Evolutionary conservation across 1,140 invertebrate genomes (phyloP), one percentile per base, ranked within the genome.

Genomic region (Leptoteleia sp.): DNA sequence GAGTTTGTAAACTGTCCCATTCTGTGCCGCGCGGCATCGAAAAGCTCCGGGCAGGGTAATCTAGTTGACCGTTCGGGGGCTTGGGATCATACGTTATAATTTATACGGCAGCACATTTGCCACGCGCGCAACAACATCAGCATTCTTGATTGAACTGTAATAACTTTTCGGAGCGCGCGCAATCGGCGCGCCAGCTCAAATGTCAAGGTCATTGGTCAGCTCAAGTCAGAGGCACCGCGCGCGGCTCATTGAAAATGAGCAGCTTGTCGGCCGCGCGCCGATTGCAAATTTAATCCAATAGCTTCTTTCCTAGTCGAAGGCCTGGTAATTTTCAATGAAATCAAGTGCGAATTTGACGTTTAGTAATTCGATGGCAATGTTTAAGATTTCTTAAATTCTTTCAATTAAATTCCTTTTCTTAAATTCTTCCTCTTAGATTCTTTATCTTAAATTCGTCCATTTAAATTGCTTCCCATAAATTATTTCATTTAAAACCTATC

Each of bases 81-180:
- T 64, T 25, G 57, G 70, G 43, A 25, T 50, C 33, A n/a, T n/a
- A n/a, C 13, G 50, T 19, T 62, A 42, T 29, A 62, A 68, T 76
- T 76, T 61, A n/a, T n/a, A n/a, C n/a, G n/a, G n/a, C n/a, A n/a
- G n/a, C n/a, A 54, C 73, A 64, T 52, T 45, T 70, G 59, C 43
- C 48, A 25, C 62, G 73, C 43, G 57, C 33, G 42, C 35, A 68
- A 64, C 62, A 70, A 64, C 55, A 54, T 59, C 59, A 77, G 37
- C 59, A 65, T 77, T 77, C n/a, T 65, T 59, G 65, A 77, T 77
- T 77, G 48, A 59, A n/a, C 16, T 27, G 29, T 71, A 77, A 77
- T 71, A 65, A 71, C 52, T 52, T 77, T 70, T 76, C 42, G 55
- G 42, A n/a, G n/a, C n/a, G n/a, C n/a, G 13, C 11, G 15, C 27